Percentiles rank a stretch among this genome's conserved stretches.
These are phyloP conservation scores for Dolichopus griseipennis DNA, from an alignment of 2,888 invertebrate genomes.

Conservation along the genomic window DNA sequence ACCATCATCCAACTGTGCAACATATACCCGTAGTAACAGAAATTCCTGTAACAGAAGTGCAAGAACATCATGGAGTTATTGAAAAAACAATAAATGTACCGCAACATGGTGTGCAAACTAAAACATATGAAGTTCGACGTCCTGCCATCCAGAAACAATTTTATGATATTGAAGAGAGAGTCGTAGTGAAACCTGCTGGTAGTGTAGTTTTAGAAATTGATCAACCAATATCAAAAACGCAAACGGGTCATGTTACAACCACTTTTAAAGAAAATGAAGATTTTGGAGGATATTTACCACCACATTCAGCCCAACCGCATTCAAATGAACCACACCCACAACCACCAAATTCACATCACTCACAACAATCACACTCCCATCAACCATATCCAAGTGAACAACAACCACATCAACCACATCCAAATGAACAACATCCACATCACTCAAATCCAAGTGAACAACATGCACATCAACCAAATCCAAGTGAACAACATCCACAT, in stretches of 20 bases:
- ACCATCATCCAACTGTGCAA: constrained; percentile 24
- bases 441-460: not conserved
- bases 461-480: not conserved
- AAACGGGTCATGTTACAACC: constrained; percentile 42
- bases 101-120: constrained; percentile 50
- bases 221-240: constrained; percentile 50
- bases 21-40: constrained; percentile 38
- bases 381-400: not conserved
- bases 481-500: not conserved
- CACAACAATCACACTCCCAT: not conserved
- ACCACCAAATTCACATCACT: not conserved
- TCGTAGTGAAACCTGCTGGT: constrained; percentile 52
- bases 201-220: constrained; percentile 53
- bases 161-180: constrained; percentile 54
- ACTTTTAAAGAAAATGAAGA: constrained; percentile 25
- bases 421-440: not conserved
- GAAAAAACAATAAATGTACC: constrained; percentile 51
- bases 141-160: constrained; percentile 56
- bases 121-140: constrained; percentile 50
- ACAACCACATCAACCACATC: too few relatives aligned
- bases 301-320: not conserved
- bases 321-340: not conserved
- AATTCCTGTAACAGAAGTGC: constrained; percentile 45
- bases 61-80: constrained; percentile 45
- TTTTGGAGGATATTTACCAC: not conserved